Evolutionary conservation across 2,113 vertebrate genomes (phyloP).

Genomic region (Merops nubicus): DNA sequence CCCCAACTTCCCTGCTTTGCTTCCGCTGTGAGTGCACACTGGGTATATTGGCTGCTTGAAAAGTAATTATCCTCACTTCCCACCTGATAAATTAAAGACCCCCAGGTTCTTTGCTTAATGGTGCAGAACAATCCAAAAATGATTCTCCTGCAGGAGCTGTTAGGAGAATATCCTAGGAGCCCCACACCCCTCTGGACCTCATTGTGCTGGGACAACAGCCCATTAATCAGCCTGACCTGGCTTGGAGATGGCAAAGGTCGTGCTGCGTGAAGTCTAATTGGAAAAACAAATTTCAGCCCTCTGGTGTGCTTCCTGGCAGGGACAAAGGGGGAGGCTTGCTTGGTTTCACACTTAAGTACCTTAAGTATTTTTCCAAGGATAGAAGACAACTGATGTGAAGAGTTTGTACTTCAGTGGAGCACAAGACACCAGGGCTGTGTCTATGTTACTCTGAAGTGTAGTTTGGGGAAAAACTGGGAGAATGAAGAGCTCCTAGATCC

Average conservation of each 20-base stretch:
- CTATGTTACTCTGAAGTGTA: neutral
- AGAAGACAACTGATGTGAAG: slow-evolving; percentile 1
- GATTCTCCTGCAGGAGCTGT: slow-evolving; percentile 45
- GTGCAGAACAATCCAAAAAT: neutral
- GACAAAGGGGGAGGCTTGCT: neutral
- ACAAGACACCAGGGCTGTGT: neutral
- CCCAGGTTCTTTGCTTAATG: slow-evolving; percentile 44
- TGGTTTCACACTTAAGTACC: slow-evolving; percentile 55
- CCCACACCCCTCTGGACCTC: neutral
- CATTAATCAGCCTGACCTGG: slow-evolving; percentile 49
- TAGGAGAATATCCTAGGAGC: neutral
- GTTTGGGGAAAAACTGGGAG: neutral
- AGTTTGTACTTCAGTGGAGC: slow-evolving; percentile 20
- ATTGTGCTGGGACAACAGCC: slow-evolving; percentile 19
- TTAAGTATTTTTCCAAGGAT: slow-evolving; percentile 61
- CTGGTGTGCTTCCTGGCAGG: slow-evolving; percentile 24
- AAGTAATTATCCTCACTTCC: slow-evolving; percentile 58
- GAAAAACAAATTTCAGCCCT: slow-evolving; percentile 60
- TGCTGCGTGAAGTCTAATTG: slow-evolving; percentile 27
- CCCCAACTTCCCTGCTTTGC: slow-evolving; percentile 6
- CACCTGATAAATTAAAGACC: slow-evolving; percentile 58
- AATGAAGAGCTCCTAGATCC: neutral
- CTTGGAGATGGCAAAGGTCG: slow-evolving; percentile 41
- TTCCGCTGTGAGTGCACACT: slow-evolving; percentile 9
- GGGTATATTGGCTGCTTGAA: slow-evolving; percentile 36